Conservation (phyloP, 2,888 invertebrate genomes). For the Habrosyne pyritoides region DNA sequence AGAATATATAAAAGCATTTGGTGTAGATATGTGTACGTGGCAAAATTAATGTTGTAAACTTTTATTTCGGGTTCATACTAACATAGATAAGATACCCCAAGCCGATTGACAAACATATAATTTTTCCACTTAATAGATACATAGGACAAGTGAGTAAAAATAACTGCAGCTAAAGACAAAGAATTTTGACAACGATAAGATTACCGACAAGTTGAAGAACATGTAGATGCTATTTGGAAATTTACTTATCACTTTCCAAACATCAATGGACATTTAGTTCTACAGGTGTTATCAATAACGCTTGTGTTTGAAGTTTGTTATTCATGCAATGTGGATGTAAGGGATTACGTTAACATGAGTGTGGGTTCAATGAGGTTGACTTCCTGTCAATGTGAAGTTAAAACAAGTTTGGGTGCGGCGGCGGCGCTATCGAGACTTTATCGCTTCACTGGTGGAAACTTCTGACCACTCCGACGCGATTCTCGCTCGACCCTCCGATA, state of each 20-base stretch:
- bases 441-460: constrained; percentile 67
- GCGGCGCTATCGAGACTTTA: constrained; percentile 43
- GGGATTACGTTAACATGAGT: constrained; percentile 21
- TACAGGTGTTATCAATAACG: constrained; percentile 4
- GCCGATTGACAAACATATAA: neutral
- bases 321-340: constrained; percentile 7
- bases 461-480: constrained; percentile 52
- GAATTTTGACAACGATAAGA: neutral
- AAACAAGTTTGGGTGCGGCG: constrained; percentile 52
- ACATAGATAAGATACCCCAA: neutral
- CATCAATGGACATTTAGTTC: neutral
- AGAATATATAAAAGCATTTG: neutral
- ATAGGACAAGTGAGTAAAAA: neutral
- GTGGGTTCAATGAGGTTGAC: constrained; percentile 23
- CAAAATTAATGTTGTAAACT: neutral
- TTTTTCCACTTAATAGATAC: neutral
- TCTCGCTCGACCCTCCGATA: constrained; percentile 29
- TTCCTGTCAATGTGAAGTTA: constrained; percentile 36
- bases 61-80: neutral
- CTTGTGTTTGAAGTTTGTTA: neutral
- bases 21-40: neutral
- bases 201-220: neutral
- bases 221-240: neutral
- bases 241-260: neutral
- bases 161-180: neutral